Base-by-base conservation (phyloP, 1,140 invertebrate species). In the Drosophila willistoni region DNA sequence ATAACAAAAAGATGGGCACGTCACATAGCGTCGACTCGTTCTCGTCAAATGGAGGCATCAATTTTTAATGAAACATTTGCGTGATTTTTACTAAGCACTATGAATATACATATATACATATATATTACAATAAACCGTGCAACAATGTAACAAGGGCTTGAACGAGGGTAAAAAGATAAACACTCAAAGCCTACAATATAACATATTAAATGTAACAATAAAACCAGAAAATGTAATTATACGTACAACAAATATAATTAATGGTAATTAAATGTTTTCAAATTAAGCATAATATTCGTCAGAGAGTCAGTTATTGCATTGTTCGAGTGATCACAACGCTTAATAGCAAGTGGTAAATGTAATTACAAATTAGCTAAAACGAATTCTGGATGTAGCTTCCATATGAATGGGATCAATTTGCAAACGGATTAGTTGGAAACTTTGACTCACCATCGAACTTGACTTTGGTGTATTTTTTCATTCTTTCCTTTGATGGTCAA, bases 41-140 rank as follows among this genome's bases (percentile, higher is more conserved):
- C 67, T 68, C 67, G 77, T 80, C 81, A 70, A 86, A 71, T 86
- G 69, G 79, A 70, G 72, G 79, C 79, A 86, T 77, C 79, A 79
- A 80, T 78, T 85, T 81, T 76, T 73, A 89, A 89, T 78, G 69
- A 74, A 75, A 84, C 80, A 77, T 87, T 87, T 84, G 84, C 84
- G 84, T 87, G 83, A 86, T 86, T 86, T 51, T 85, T 87, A 85
- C 59, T 68, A 79, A 87, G 83, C 82, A 87, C 71, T 79, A 85
- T 85, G 64, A 67, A 81, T 68, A 44, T 29, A 29, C 29, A 29
- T 29, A 29, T 6, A 29, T 25, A 22, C 19, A 22, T 22, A 22
- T 71, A 63, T 65, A 77, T 66, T 75, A 64, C 44, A 61, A 56
- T 59, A 72, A 41, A 72, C 19, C 42, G 36, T 39, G 36, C 36